Conservation (phyloP, 2,113 vertebrate genomes). For the Dasyprocta punctata region DNA sequence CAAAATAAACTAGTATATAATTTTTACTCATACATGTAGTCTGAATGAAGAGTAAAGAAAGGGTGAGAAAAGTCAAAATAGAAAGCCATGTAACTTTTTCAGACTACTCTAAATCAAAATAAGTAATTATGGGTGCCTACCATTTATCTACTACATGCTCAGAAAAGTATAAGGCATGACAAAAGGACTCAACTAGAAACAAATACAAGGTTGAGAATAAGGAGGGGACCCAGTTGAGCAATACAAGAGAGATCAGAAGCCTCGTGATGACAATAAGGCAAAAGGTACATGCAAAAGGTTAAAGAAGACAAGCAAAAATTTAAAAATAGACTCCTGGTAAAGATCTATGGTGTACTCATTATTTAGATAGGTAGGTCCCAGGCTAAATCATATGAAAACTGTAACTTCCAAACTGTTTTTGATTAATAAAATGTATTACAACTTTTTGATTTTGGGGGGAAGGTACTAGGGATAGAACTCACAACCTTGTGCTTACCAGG, state of each 20-base stretch:
- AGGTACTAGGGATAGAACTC: too few species aligned
- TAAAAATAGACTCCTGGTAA: neutral
- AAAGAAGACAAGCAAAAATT: neutral
- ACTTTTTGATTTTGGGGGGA: neutral
- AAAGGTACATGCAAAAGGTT: neutral
- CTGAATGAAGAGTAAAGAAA: slow-evolving; percentile 17
- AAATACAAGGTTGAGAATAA: neutral
- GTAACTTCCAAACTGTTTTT: neutral
- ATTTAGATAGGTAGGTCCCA: neutral
- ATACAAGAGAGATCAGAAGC: neutral
- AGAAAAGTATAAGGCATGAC: slow-evolving; percentile 27
- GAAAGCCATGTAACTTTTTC: slow-evolving; percentile 14
- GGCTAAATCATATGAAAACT: neutral
- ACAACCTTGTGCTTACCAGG: too few species aligned
- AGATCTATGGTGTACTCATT: neutral
- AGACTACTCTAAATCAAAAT: slow-evolving; percentile 37
- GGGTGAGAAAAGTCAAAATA: neutral
- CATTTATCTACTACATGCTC: neutral
- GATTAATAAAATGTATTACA: neutral
- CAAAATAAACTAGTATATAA: neutral
- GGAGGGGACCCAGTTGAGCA: neutral
- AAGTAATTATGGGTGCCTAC: neutral
- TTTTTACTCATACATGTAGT: slow-evolving; percentile 31
- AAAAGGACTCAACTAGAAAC: slow-evolving; percentile 50
- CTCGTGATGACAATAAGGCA: neutral